Evolutionary conservation across 2,797 vertebrate species (phyloP), one percentile per base, ranked within the genome.

Genomic region (Gymnodraco acuticeps): DNA sequence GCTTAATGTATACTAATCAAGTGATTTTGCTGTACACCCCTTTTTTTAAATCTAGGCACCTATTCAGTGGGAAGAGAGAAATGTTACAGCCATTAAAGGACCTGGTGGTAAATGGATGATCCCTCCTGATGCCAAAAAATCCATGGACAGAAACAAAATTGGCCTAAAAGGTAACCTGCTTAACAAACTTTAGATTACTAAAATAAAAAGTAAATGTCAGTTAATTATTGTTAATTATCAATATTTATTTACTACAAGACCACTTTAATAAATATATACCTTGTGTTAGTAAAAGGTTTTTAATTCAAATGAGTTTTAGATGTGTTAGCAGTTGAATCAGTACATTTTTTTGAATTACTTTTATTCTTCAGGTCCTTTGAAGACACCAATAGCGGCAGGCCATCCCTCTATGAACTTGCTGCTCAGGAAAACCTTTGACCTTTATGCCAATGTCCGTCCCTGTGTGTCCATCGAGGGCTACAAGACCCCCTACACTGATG

Each of bases 61-160:
- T 23, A 93, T 99, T 89, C 95, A 96, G 51, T 99, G 98, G 97
- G 98, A 99, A 83, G 97, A 99, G 83, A 95, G 95, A 88, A 98
- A 96, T 50, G 97, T 99, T 63, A 95, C 97, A 0, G 98, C 98
- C 68, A 97, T 99, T 64, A 94, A 97, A 91, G 97, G 97, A 53
- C 97, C 97, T 0, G 96, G 97, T 85, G 98, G 98, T 43, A 97
- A 94, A 81, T 99, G 98, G 98, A 97, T 97, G 95, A 99, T 99
- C 83, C 98, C 98, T 23, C 95, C 95, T 59, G 97, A 99, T 87
- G 96, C 96, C 79, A 99, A 98, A 95, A 97, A 99, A 90, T 99
- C 98, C 10, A 98, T 99, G 97, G 97, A 99, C 92, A 96, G 95
- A 91, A 97, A 96, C 93, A 98, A 98, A 95, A 98, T 98, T 86